Evolutionary conservation across 2,888 invertebrate species (phyloP), one percentile per base, ranked within the genome.

Genomic region (Cloeon dipterum): DNA sequence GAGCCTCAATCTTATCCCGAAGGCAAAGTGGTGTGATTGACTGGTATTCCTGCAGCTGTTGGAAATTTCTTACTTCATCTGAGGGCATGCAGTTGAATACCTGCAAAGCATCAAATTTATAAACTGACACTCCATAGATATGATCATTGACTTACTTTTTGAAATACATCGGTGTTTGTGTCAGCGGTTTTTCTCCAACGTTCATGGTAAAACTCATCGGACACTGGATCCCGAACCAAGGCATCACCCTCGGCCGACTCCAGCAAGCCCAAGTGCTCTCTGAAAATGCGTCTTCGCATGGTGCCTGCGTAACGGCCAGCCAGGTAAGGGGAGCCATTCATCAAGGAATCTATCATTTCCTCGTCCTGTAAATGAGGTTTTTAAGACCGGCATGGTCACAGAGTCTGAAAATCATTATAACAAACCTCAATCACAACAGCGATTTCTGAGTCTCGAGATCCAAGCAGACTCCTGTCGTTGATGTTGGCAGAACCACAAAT

Each of bases 401-500:
- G 17, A 2, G 3, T n/a, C 11, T 17, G 10, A 34, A 20, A 5
- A 13, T 3, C 10, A 34, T n/a, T n/a, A n/a, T n/a, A n/a, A n/a
- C 21, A 8, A 51, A 71, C 89, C 69, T 85, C 78, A 37, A 91
- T 66, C 32, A 91, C 60, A 13, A 89, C 76, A 3, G 88, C 89
- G 5, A 88, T 75, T 59, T 96, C 96, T 0, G 93, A 93, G 52
- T 96, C 96, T 44, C 96, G 65, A 42, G 75, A 82, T 1, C 96
- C 96, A 37, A 89, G 64, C 70, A 96, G 70, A 39, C 91, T 93
- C 36, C 96, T 63, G 54, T 98, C 96, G 52, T 98, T 98, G 46
- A 98, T 91, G 52, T 98, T 98, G 0, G 96, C 94, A 4, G 93
- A 94, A 14, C 96, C 96, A 49, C 94, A 93, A 43, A 98, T 89